Percentiles rank a stretch among this genome's conserved stretches.
Evolutionary conservation across 2,113 vertebrate genomes (phyloP).

Genomic region (Chloebia gouldiae): DNA sequence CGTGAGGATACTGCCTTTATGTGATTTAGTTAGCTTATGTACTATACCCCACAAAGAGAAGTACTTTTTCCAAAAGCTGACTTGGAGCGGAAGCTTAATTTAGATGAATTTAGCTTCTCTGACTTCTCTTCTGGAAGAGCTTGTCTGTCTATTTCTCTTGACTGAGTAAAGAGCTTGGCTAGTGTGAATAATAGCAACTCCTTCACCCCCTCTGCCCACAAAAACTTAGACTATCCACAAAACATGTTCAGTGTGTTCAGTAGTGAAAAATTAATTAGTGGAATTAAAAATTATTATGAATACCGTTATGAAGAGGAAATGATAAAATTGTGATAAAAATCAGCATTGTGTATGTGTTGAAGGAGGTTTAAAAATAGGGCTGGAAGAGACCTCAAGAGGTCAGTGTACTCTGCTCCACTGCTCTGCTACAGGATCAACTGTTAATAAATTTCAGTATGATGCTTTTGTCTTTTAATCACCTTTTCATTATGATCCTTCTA

Average conservation of each 20-base stretch:
- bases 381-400: slow-evolving; percentile 53
- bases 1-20: not conserved
- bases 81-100: not conserved
- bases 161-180: not conserved
- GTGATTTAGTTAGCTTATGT: not conserved
- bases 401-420: slow-evolving; percentile 29
- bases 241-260: not conserved
- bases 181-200: not conserved
- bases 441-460: not conserved
- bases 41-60: not conserved
- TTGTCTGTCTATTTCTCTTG: not conserved
- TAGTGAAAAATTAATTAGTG: not conserved
- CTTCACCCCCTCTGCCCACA: not conserved
- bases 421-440: not conserved
- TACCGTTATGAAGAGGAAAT: not conserved
- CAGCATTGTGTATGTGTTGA: not conserved
- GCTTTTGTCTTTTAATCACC: slow-evolving; percentile 33
- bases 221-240: not conserved
- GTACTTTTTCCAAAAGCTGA: not conserved
- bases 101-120: slow-evolving; percentile 1
- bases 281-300: not conserved
- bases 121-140: slow-evolving; percentile 2
- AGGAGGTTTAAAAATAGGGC: not conserved
- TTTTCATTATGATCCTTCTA: not conserved
- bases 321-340: not conserved